Conservation (phyloP, 2,888 invertebrate genomes). For the Choristoneura rosaceana region DNA sequence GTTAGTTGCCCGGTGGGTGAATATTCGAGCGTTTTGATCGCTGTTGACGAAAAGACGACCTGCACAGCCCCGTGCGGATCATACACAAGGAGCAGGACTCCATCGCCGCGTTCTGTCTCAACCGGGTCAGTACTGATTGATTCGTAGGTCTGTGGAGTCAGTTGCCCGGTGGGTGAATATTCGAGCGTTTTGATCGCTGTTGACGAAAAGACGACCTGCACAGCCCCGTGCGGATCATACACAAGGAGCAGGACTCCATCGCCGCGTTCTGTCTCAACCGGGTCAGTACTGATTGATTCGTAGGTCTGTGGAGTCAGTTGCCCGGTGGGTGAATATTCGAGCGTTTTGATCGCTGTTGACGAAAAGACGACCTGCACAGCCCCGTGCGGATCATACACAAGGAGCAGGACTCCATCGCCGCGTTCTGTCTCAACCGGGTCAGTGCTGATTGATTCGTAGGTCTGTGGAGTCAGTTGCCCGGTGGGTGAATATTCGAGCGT, state of each 20-base stretch:
- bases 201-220: slow-evolving; percentile 78
- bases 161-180: too few species aligned
- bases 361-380: slow-evolving; percentile 85
- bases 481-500: too few species aligned
- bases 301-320: too few species aligned
- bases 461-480: too few species aligned
- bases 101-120: slow-evolving; percentile 98
- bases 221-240: slow-evolving; percentile 97
- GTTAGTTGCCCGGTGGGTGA: too few species aligned
- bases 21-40: too few species aligned
- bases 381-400: slow-evolving; percentile 98
- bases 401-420: slow-evolving; percentile 98
- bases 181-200: too few species aligned
- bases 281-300: slow-evolving; percentile 74
- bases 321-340: too few species aligned
- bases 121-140: slow-evolving; percentile 87
- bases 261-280: slow-evolving; percentile 98
- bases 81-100: slow-evolving; percentile 99
- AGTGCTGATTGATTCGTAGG: not conserved
- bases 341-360: too few species aligned
- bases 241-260: slow-evolving; percentile 99
- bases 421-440: slow-evolving; percentile 98
- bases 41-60: too few species aligned
- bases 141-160: too few species aligned
- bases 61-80: slow-evolving; percentile 95